Conservation (phyloP, 1,140 invertebrate species). For the Pseudobourletiella spinata region DNA sequence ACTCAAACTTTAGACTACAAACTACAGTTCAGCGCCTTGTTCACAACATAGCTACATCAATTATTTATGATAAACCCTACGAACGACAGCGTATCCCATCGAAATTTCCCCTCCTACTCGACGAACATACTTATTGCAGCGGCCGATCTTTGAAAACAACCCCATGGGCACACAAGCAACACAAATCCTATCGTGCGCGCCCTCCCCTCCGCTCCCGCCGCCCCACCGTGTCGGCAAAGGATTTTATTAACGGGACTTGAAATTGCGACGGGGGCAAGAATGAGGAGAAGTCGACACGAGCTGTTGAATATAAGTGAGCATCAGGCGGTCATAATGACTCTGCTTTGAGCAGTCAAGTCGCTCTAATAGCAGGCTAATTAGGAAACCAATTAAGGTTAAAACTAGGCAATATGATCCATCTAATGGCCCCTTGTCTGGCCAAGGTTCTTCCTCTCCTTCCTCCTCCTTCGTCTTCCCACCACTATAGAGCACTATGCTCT, state of each 20-base stretch:
- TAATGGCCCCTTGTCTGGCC: conserved; percentile 25
- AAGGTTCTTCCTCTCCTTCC: neutral
- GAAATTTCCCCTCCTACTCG: no score
- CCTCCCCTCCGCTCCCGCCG: no score
- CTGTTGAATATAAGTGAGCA: conserved; percentile 26
- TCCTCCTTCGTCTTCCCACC: neutral
- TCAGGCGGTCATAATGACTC: conserved; percentile 33
- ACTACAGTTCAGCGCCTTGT: no score
- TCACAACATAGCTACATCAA: no score
- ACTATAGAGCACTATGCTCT: neutral
- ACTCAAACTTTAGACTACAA: no score
- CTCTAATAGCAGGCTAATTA: conserved; percentile 36
- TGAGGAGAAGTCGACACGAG: conserved; percentile 19
- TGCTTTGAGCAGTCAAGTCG: conserved; percentile 19
- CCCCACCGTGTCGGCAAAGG: no score
- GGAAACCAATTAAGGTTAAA: conserved; percentile 35
- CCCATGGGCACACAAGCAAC: no score
- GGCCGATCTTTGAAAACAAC: no score
- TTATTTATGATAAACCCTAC: no score
- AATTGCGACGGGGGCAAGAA: conserved; percentile 15
- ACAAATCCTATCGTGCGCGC: no score
- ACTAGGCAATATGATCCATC: conserved; percentile 35
- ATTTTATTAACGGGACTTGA: conserved; percentile 17
- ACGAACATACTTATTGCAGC: no score
- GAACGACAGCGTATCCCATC: no score